phyloP scores from a whole-genome alignment of 2,113 vertebrate genomes.

The Epinephelus lanceolatus region DNA sequence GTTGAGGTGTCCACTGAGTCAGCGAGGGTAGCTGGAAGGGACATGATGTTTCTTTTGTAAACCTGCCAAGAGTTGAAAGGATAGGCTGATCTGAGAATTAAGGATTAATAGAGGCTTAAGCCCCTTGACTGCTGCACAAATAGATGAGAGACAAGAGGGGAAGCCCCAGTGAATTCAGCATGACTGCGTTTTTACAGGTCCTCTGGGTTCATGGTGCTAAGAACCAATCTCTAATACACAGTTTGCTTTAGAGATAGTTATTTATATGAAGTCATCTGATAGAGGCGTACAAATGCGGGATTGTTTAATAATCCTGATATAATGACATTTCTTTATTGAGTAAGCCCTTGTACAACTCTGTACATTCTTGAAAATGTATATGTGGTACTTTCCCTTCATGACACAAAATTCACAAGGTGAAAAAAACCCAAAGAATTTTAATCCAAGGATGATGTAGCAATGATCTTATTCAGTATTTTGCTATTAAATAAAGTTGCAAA shows the following conservation, averaged over 20 bases:
- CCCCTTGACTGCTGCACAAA: constrained; percentile 42
- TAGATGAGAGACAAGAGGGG: constrained; percentile 27
- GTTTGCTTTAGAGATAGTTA: background rate
- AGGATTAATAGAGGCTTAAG: constrained; percentile 65
- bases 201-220: background rate
- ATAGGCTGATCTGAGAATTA: constrained; percentile 60
- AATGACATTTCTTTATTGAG: background rate
- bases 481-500: background rate
- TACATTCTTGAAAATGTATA: background rate
- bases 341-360: background rate
- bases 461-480: background rate
- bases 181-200: background rate
- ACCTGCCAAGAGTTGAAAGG: constrained; percentile 62
- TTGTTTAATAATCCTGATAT: background rate
- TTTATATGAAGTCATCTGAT: background rate
- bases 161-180: background rate
- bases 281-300: background rate
- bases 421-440: background rate
- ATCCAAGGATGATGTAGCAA: background rate
- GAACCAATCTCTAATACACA: background rate
- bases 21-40: constrained; percentile 27
- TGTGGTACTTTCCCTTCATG: background rate
- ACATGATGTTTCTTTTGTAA: constrained; percentile 51
- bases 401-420: background rate
- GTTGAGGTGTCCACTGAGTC: constrained; percentile 39